These are phyloP conservation scores for Oryzias dopingdopingensis DNA, from an alignment of 2,797 vertebrate species.

Conservation along the genomic window DNA sequence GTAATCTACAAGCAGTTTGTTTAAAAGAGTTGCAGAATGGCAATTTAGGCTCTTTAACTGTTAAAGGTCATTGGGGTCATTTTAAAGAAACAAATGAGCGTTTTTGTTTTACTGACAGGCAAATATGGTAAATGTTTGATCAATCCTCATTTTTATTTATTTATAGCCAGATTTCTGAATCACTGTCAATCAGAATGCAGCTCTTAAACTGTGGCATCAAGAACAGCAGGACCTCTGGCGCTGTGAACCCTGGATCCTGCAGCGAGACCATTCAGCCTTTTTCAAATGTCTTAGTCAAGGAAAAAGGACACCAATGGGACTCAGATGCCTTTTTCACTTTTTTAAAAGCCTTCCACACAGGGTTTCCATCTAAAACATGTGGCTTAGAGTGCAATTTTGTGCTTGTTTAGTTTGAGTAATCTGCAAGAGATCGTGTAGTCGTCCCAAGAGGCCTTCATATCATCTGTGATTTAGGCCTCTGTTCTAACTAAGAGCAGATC, in stretches of 20 bases:
- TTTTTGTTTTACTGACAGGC: constrained; percentile 1
- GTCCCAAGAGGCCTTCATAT: constrained; percentile 49
- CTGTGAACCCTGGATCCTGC: constrained; percentile 13
- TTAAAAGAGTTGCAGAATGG: background rate
- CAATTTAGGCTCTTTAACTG: background rate
- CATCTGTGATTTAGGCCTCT: constrained; percentile 45
- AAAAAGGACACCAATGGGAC: constrained; percentile 31
- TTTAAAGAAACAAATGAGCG: background rate
- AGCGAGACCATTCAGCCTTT: constrained; percentile 27
- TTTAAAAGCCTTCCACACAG: constrained; percentile 38
- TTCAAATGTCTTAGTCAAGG: constrained; percentile 27
- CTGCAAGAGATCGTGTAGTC: constrained; percentile 38
- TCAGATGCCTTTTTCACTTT: constrained; percentile 24
- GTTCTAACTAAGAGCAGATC: constrained; percentile 54
- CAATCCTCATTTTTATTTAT: background rate
- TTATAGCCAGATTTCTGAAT: background rate
- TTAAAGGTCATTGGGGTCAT: constrained; percentile 2
- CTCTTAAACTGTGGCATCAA: constrained; percentile 17
- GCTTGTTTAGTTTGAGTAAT: constrained; percentile 57
- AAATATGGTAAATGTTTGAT: background rate
- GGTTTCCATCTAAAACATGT: constrained; percentile 50
- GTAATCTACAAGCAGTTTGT: constrained; percentile 5
- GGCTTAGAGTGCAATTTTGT: constrained; percentile 50
- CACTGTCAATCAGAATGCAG: constrained; percentile 15
- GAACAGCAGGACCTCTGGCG: constrained; percentile 10